Conservation (phyloP, 1,140 invertebrate genomes). For the Aethina tumida region DNA sequence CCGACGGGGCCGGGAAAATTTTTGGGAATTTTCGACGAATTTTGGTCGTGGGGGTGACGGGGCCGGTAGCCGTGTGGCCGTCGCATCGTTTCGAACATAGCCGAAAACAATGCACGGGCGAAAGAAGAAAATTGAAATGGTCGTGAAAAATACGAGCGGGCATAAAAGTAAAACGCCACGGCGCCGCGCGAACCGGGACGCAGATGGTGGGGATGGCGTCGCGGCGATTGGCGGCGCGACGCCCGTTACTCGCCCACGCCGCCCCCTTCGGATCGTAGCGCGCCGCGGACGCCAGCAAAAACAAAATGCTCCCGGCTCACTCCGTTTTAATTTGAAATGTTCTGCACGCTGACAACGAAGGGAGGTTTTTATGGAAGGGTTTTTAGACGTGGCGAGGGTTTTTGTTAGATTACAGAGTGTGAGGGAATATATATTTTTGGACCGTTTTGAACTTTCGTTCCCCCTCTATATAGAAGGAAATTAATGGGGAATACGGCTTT, state of each 20-base stretch:
- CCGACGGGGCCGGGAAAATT: slow-evolving; percentile 7
- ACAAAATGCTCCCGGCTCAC: slow-evolving; percentile 31
- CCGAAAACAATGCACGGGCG: slow-evolving; percentile 5
- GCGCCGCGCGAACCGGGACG: slow-evolving; percentile 14
- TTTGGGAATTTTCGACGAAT: slow-evolving; percentile 20
- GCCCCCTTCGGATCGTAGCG: slow-evolving; percentile 14
- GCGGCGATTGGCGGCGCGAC: slow-evolving; percentile 29
- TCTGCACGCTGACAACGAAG: slow-evolving; percentile 11
- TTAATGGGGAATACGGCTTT: slow-evolving; percentile 29
- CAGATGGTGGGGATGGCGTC: slow-evolving; percentile 14
- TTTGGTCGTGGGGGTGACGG: slow-evolving; percentile 1
- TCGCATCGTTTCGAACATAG: slow-evolving; percentile 3
- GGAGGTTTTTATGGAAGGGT: slow-evolving; percentile 3
- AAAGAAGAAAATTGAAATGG: slow-evolving; percentile 1
- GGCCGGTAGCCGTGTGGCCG: neutral
- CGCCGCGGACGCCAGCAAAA: slow-evolving; percentile 26
- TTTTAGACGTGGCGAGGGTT: slow-evolving; percentile 8
- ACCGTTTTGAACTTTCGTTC: slow-evolving; percentile 25
- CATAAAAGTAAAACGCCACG: slow-evolving; percentile 9
- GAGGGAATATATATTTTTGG: slow-evolving; percentile 29
- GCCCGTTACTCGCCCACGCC: slow-evolving; percentile 17
- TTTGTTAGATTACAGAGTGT: slow-evolving; percentile 14
- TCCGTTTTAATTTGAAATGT: slow-evolving; percentile 29
- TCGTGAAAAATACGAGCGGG: slow-evolving; percentile 4
- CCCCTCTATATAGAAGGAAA: slow-evolving; percentile 22